A percentile compares a stretch with the other conserved stretches of the same genome.
Conservation (phyloP, 30 jellyfish, hydroid and myxozoan genomes). For the Morbakka virulenta region DNA sequence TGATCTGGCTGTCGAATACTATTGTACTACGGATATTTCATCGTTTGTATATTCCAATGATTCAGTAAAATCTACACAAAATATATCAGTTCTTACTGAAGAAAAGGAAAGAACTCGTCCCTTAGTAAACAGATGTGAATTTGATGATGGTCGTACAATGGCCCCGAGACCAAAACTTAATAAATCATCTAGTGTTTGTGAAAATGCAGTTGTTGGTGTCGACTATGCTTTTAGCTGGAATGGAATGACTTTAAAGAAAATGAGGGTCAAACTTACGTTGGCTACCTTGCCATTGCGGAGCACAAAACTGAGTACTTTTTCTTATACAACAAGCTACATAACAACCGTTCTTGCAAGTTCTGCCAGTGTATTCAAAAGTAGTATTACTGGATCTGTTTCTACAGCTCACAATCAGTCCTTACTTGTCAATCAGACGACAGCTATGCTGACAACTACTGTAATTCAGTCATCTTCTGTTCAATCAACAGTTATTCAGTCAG, state of each 20-base stretch:
- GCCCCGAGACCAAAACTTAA: conserved; percentile 45
- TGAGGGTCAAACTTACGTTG: conserved; percentile 47
- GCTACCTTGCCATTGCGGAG: conserved; percentile 35
- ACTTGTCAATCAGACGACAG: no score
- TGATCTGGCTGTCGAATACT: conserved; percentile 41
- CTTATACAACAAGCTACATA: conserved; percentile 15
- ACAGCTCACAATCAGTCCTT: no score
- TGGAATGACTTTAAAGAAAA: conserved; percentile 19
- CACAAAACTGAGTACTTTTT: conserved; percentile 17
- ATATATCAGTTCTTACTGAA: not conserved
- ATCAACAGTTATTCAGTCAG: no score
- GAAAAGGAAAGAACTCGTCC: conserved; percentile 5
- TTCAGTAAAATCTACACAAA: no score
- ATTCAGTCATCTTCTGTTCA: no score
- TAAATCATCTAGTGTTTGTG: conserved; percentile 12
- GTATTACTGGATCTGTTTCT: no score
- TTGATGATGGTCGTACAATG: conserved; percentile 32
- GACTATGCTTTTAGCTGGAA: conserved; percentile 48
- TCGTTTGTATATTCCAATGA: not conserved
- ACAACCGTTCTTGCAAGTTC: conserved; percentile 35
- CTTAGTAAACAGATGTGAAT: conserved; percentile 18
- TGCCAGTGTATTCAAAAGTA: conserved; percentile 11
- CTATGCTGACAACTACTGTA: no score
- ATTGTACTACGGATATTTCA: conserved; percentile 18
- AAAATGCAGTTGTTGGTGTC: conserved; percentile 60